Base-by-base conservation (phyloP, 2,113 vertebrate genomes). In the Heptranchias perlo region DNA sequence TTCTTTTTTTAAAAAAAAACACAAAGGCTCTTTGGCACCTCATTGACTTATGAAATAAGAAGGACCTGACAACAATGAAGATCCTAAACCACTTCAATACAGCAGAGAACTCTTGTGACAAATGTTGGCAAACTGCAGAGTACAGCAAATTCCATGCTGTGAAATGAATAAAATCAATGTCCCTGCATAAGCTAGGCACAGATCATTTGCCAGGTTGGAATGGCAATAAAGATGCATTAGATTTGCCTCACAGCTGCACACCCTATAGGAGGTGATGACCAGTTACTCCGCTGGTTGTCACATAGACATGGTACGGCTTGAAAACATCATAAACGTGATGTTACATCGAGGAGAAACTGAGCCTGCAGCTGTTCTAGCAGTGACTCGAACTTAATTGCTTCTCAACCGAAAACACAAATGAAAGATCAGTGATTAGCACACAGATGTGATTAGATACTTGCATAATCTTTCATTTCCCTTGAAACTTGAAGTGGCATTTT, bases 381-480 rank as follows among this genome's bases (percentile, higher is more conserved):
- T 69, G 94, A 95, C 94, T 95, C 64, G 65, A 52, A 69, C 94
- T 95, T 95, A 52, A 95, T 69, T 95, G 47, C 47, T 95, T 73
- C 44, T 95, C 65, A 31, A 31, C 64, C 94, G 69, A 39, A 95
- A 95, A 95, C 44, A 52, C 44, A 52, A 73, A 69, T 10, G 8
- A 67, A 69, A 47, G 47, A n/a, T n/a, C 62, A 69, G 94, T 31
- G 64, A 64, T 69, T 95, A 13, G 94, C n/a, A 25, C 18, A 44
- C 62, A 65, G 64, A 94, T 67, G 21, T 64, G n/a, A 69, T 49
- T 95, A 23, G 64, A 69, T 14, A 69, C 14, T 52, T 95, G 25
- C 1, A 2, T 49, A 69, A 95, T 52, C 65, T 69, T 0, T 31
- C 94, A 69, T 35, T 49, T 69, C 62, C 64, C 64, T 69, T 69